These are phyloP conservation scores for Adelosebastes latens DNA, from an alignment of 2,797 vertebrate species.

Conservation along the genomic window DNA sequence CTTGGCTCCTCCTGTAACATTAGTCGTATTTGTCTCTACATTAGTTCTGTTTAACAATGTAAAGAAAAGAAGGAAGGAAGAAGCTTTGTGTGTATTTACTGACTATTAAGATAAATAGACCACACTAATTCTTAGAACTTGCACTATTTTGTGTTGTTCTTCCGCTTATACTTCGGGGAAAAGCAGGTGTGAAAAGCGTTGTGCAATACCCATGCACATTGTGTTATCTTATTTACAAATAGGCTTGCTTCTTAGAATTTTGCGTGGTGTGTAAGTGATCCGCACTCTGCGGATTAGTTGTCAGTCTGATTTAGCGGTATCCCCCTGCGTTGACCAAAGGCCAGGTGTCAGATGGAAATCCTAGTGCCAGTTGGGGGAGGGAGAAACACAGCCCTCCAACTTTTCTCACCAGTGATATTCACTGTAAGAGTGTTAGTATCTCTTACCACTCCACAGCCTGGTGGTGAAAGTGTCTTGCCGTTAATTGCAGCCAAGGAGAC, in stretches of 20 bases:
- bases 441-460: constrained; percentile 12
- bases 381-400: constrained; percentile 24
- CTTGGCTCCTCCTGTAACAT: neutral
- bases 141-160: neutral
- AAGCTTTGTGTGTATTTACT: neutral
- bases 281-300: constrained; percentile 51
- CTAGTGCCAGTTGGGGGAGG: constrained; percentile 48
- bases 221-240: constrained; percentile 49
- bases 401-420: constrained; percentile 54
- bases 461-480: constrained; percentile 17
- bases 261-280: constrained; percentile 48
- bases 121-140: neutral
- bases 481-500: constrained; percentile 34
- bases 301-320: constrained; percentile 70
- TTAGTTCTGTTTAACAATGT: neutral
- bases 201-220: constrained; percentile 6
- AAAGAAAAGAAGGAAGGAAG: neutral
- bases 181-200: constrained; percentile 30
- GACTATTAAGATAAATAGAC: neutral
- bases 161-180: neutral
- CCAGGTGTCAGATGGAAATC: constrained; percentile 74
- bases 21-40: neutral
- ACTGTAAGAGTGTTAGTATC: constrained; percentile 59
- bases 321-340: constrained; percentile 57
- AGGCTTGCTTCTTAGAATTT: constrained; percentile 49